Percentiles rank a stretch among this genome's conserved stretches.
phyloP scores from a whole-genome alignment of 2,888 invertebrate genomes.

The Eremobia ochroleuca region DNA sequence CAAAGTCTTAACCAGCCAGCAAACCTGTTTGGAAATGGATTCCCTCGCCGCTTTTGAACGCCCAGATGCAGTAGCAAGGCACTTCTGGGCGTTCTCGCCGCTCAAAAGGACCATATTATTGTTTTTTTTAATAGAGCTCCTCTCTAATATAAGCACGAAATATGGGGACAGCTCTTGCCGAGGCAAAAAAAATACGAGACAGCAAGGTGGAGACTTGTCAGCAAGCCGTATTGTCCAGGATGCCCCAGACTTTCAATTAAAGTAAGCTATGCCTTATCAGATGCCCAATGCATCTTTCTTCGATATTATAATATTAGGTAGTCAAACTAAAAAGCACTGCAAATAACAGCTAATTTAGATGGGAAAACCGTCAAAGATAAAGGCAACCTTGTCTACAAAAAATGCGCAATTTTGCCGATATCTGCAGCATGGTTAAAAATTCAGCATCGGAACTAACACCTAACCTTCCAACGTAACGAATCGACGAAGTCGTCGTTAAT shows the following conservation, averaged over 20 bases:
- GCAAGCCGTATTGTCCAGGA: neutral
- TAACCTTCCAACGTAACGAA: conserved; percentile 6
- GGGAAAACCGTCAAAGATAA: neutral
- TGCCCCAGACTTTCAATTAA: neutral
- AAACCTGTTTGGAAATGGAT: neutral
- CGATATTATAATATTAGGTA: neutral
- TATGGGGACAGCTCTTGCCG: neutral
- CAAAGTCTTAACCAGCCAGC: neutral
- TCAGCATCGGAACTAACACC: conserved; percentile 1
- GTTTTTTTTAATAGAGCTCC: no score
- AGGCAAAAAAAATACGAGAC: no score
- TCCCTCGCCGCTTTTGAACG: neutral
- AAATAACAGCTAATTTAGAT: neutral
- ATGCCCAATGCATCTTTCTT: neutral
- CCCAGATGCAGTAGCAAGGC: neutral
- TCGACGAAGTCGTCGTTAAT: conserved; percentile 25
- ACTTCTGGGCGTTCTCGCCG: neutral
- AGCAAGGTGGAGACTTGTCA: neutral
- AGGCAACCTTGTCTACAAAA: neutral
- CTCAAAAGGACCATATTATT: no score
- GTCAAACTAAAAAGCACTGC: neutral
- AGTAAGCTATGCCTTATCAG: neutral
- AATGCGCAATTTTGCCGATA: conserved; percentile 6
- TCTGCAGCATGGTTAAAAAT: conserved; percentile 25
- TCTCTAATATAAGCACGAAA: neutral